phyloP scores from a whole-genome alignment of 2,113 vertebrate species.

The Chitala chitala region DNA sequence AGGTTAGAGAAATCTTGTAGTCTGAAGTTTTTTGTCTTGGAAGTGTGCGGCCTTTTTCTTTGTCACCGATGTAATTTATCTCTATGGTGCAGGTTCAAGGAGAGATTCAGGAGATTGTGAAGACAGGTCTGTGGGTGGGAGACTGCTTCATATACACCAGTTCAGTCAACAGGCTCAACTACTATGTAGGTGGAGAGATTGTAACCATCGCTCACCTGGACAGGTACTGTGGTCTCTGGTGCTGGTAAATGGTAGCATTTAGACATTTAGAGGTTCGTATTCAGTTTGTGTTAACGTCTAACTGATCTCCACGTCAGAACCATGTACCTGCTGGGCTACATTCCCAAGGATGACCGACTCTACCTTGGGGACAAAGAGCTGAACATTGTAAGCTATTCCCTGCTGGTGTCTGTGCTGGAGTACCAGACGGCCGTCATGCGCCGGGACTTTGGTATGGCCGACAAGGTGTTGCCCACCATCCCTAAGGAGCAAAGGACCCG shows the following conservation, averaged over 20 bases:
- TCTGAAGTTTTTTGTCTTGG: background rate
- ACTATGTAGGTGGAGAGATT: constrained; percentile 96
- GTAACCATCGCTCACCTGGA: constrained; percentile 97
- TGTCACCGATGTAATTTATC: background rate
- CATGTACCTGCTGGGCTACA: constrained; percentile 97
- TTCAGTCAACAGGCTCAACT: constrained; percentile 97
- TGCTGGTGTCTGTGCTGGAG: constrained; percentile 92
- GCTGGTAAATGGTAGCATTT: too few species aligned
- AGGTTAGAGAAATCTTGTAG: background rate
- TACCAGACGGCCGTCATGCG: constrained; percentile 99
- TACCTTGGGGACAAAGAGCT: constrained; percentile 97
- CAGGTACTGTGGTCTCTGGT: constrained; percentile 65
- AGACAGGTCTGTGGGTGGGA: constrained; percentile 95
- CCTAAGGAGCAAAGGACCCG: constrained; percentile 95
- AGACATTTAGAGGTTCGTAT: too few species aligned
- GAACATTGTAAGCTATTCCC: constrained; percentile 93
- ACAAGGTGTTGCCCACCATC: constrained; percentile 95
- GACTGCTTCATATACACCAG: constrained; percentile 99
- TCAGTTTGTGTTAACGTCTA: background rate
- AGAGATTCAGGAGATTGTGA: constrained; percentile 97
- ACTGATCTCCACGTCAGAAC: constrained; percentile 64
- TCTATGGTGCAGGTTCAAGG: constrained; percentile 79
- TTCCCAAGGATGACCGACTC: constrained; percentile 94
- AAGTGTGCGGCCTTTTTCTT: background rate
- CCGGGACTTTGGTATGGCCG: constrained; percentile 93